Base-by-base conservation (phyloP, 2,797 vertebrate species). In the Meda fulgida region DNA sequence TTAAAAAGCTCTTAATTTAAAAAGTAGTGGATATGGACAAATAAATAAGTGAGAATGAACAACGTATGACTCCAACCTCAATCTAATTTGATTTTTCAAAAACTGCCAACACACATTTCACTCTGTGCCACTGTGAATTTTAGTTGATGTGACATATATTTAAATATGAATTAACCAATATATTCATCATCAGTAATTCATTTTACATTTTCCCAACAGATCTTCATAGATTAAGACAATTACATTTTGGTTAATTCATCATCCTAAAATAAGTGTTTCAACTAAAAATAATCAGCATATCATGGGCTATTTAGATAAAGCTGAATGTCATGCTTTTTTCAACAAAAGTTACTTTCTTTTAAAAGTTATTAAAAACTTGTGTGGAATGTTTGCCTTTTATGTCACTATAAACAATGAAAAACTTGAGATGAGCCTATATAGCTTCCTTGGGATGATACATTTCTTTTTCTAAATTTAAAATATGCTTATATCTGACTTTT, bases 221-320 rank as follows among this genome's bases (percentile, higher is more conserved):
- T 31, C 46, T 36, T 69, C 63, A 69, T 34, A 58, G 14, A 36
- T 23, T 4, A 66, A 67, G 29, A 80, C 43, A 16, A 67, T 51
- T 31, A 67, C 43, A 67, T 53, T 26, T 81, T 29, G 34, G 14
- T 70, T 55, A 29, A 69, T 53, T 38, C 34, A 8, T 31, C 13
- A 70, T 69, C 65, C 23, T 70, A 26, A 81, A 70, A 55, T 29
- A 79, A 23, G 14, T 53, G 48, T 80, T 80, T 48, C 26, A 80
- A 69, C 13, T 48, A 69, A 46, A 70, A 21, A 29, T 8, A 21
- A 55, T 67, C 9, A 67, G 23, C n/a, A 53, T 53, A 67, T 53
- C 46, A 53, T 31, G 21, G 67, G 10, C 53, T 77, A 67, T 67
- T 77, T 36, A 83, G 71, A 34, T 58, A 51, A 66, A 80, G 19